A percentile compares a stretch with the other conserved stretches of the same genome.
These are phyloP conservation scores for Diogma glabrata DNA, from an alignment of 2,888 invertebrate species.

Conservation along the genomic window DNA sequence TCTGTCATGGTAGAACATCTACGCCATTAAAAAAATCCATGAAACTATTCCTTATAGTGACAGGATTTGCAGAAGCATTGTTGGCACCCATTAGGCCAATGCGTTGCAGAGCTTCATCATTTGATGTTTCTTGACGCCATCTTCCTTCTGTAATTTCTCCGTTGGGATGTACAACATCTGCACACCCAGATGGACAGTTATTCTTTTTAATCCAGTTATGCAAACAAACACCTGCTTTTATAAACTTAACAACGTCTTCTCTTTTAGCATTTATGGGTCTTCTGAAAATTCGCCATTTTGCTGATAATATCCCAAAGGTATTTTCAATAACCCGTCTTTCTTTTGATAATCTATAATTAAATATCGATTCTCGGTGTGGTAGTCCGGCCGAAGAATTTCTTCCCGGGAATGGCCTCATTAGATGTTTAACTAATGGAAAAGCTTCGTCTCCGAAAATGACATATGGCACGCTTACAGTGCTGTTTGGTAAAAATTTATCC, in stretches of 20 bases:
- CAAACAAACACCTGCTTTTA: neutral
- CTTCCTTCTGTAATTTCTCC: neutral
- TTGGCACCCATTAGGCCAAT: slow-evolving; percentile 4
- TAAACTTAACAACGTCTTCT: neutral
- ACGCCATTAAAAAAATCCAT: neutral
- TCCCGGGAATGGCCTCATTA: slow-evolving; percentile 13
- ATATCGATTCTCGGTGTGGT: slow-evolving; percentile 4
- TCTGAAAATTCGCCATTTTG: neutral
- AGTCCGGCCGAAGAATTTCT: slow-evolving; percentile 6
- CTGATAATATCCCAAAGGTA: slow-evolving; percentile 14
- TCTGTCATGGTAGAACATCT: neutral
- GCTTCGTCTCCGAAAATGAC: slow-evolving; percentile 15
- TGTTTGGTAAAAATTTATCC: slow-evolving; percentile 10
- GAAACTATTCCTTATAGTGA: neutral
- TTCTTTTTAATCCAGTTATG: slow-evolving; percentile 5
- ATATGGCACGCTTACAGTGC: slow-evolving; percentile 11
- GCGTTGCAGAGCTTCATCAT: neutral
- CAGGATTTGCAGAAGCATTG: slow-evolving; percentile 1
- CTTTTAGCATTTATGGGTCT: neutral
- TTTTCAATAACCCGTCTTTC: slow-evolving; percentile 15
- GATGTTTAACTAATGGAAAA: slow-evolving; percentile 11
- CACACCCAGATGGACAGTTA: neutral
- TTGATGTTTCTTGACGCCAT: neutral
- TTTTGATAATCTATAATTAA: slow-evolving; percentile 12
- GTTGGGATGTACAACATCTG: neutral